Conservation (phyloP, 53 echinoderm and acorn worm species). For the Glandiceps talaboti region DNA sequence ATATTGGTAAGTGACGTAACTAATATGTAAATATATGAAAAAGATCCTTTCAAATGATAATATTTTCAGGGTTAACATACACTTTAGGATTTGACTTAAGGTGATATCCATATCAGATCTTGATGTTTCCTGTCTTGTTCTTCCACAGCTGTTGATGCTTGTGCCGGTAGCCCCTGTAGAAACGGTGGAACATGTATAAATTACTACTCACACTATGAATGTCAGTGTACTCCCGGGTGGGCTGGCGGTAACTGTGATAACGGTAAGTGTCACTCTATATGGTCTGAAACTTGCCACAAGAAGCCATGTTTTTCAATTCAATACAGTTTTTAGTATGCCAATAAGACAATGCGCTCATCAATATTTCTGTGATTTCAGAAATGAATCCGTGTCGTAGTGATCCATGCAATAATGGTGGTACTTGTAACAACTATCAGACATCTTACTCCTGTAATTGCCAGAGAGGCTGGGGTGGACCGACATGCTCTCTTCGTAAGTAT, state of each 20-base stretch:
- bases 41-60: too few relatives aligned
- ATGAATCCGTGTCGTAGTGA: slow-evolving; percentile 18
- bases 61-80: too few relatives aligned
- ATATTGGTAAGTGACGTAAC: slow-evolving; percentile 36
- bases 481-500: not conserved
- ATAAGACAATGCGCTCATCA: not conserved
- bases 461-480: not conserved
- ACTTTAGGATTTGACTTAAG: too few relatives aligned
- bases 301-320: too few relatives aligned
- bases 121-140: too few relatives aligned
- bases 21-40: too few relatives aligned
- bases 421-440: slow-evolving; percentile 12
- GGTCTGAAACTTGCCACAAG: too few relatives aligned
- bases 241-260: slow-evolving; percentile 36
- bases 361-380: not conserved
- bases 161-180: slow-evolving; percentile 40
- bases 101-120: too few relatives aligned
- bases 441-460: not conserved
- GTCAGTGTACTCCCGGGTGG: slow-evolving; percentile 26
- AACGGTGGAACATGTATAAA: slow-evolving; percentile 42
- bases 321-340: too few relatives aligned
- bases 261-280: slow-evolving; percentile 8
- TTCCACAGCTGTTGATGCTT: slow-evolving; percentile 48
- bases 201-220: slow-evolving; percentile 6
- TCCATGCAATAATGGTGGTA: slow-evolving; percentile 61